These are phyloP conservation scores for Embidobia sp. DNA, from an alignment of 2,888 invertebrate genomes.

Conservation along the genomic window DNA sequence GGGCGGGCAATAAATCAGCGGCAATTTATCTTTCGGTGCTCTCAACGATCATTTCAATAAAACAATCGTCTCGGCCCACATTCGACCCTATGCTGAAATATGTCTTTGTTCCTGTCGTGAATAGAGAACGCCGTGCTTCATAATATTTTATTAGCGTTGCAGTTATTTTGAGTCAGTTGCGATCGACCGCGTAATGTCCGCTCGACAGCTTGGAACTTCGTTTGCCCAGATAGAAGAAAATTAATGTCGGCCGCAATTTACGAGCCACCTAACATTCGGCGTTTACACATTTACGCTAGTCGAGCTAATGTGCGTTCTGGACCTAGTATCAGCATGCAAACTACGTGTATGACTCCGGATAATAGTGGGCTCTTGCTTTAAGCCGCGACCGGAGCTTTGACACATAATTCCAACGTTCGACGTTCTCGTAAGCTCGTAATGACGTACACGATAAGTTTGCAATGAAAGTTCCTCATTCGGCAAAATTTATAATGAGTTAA, in stretches of 20 bases:
- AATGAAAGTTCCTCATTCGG: no score
- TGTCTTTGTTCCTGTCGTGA: constrained; percentile 42
- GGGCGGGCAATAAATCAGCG: constrained; percentile 21
- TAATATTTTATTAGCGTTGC: constrained; percentile 39
- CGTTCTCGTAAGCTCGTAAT: no score
- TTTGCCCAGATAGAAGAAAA: constrained; percentile 53
- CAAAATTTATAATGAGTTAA: no score
- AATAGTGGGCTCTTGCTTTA: constrained; percentile 27
- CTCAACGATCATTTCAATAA: constrained; percentile 51
- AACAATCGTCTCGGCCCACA: constrained; percentile 47
- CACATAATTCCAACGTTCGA: constrained; percentile 16
- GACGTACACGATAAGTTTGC: no score
- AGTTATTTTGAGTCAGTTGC: constrained; percentile 41
- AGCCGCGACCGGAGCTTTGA: constrained; percentile 22
- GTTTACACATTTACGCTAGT: constrained; percentile 35
- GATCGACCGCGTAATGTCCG: not conserved
- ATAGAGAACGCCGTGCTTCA: constrained; percentile 26
- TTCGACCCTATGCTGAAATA: constrained; percentile 32
- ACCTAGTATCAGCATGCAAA: constrained; percentile 21
- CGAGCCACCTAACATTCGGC: constrained; percentile 42
- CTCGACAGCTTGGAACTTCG: constrained; percentile 1
- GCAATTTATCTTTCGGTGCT: constrained; percentile 40
- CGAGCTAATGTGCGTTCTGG: constrained; percentile 26
- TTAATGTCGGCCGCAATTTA: constrained; percentile 54
- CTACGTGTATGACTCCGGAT: constrained; percentile 36